Base-by-base conservation (phyloP, 2,797 vertebrate genomes). In the Erethizon dorsatum region DNA sequence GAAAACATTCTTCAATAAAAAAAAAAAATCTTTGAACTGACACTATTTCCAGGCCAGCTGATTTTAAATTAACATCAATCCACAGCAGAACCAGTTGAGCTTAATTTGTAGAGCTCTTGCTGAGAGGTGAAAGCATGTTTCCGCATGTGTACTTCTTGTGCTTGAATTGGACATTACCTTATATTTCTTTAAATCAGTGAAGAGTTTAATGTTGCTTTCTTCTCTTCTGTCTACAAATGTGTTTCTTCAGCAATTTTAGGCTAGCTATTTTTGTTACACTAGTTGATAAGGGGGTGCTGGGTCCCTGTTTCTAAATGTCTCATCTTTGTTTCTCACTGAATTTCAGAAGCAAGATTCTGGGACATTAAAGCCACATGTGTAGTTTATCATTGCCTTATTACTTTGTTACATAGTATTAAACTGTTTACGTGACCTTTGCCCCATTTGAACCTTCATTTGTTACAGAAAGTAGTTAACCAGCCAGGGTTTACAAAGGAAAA, bases 401-500 rank as follows among this genome's bases (percentile, higher is more conserved):
- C 90, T 96, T 83, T 67, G 83, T n/a, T 93, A 41, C 45, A 71
- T 86, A 57, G 50, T 54, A 24, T 94, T 85, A 89, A 88, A 37
- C 71, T 80, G 82, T 91, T 78, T 84, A 2, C 61, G 33, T 65
- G 69, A 91, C 45, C 52, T 84, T 93, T 75, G 90, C 84, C 79
- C 73, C 56, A 28, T 59, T 80, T 94, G 90, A 1, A 4, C 41
- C 95, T 79, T 96, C 82, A 88, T 13, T 78, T 94, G 57, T 95
- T 97, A 88, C 47, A 95, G 84, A 54, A 96, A 86, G 56, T 37
- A 94, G 54, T 69, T 86, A 97, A 95, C 90, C 91, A 94, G 80
- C 57, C 52, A 71, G 37, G 41, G 79, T 96, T 97, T 96, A 41
- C 69, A 96, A 97, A 97, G 82, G 47, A 95, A 92, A 97, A 97